phyloP scores from a whole-genome alignment of 1,140 invertebrate genomes.

The Trinorchestia longiramus region DNA sequence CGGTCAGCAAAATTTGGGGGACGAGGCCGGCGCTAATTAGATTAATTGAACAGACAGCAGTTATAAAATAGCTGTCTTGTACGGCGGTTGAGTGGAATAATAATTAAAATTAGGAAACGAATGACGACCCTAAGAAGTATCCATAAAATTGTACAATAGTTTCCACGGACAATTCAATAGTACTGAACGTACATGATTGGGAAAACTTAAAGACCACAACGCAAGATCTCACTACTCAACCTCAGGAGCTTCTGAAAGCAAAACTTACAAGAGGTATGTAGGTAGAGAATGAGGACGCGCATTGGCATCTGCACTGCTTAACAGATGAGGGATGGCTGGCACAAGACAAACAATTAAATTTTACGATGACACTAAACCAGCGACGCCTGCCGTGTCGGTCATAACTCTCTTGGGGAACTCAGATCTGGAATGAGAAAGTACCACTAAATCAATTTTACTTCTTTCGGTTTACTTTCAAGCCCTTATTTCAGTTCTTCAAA shows the following conservation, averaged over 20 bases:
- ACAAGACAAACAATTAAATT: constrained; percentile 33
- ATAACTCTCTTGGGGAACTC: neutral
- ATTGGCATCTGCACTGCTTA: neutral
- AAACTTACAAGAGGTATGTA: neutral
- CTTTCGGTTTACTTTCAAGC: neutral
- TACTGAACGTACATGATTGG: neutral
- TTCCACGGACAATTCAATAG: neutral
- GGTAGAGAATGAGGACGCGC: neutral
- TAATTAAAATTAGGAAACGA: neutral
- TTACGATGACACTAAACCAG: neutral
- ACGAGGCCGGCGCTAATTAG: neutral
- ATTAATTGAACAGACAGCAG: neutral
- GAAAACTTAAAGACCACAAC: neutral
- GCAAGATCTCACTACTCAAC: neutral
- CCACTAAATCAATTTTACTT: neutral
- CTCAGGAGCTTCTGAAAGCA: neutral
- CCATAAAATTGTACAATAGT: neutral
- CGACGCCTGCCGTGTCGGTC: neutral
- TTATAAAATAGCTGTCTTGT: neutral
- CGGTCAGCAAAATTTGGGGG: neutral
- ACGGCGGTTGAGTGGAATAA: neutral
- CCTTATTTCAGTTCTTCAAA: neutral
- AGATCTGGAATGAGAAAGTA: neutral
- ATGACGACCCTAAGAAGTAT: neutral
- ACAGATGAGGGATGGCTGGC: neutral